Base-by-base conservation (phyloP, 2,113 vertebrate genomes). In the Cyprinodon tularosa region DNA sequence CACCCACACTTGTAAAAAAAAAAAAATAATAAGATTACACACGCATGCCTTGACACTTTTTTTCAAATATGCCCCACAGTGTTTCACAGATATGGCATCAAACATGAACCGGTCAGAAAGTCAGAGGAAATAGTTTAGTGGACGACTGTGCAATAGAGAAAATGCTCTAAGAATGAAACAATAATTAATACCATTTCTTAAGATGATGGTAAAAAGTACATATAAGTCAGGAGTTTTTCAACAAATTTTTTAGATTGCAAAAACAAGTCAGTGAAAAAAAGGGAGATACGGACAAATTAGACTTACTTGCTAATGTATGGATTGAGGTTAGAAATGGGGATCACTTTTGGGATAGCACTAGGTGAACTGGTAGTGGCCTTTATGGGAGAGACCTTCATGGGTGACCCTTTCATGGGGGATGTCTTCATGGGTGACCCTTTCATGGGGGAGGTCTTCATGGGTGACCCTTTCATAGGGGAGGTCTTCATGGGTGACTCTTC, bases 271-370 rank as follows among this genome's bases (percentile, higher is more conserved):
- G 17, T 42, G 13, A 36, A 62, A 29, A 72, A 12, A 4, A 39
- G 14, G 12, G 20, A 50, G 8, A 36, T 4, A 36, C 1, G 3
- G 61, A 68, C 2, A 22, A 29, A 57, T 17, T 67, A 11, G 12
- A 91, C 92, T 76, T 72, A 93, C 97, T 95, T 97, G 71, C 93
- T 95, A 1, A 95, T 94, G 89, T 98, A 97, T 0, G 96, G 97
- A 83, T 96, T 96, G 80, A 98, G 91, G 76, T 90, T 87, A 71
- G 94, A 88, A 40, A 98, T 96, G 0, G 95, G 94, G 4, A 96
- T 92, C 37, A 96, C 90, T 85, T 95, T 96, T 36, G 68, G 1
- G 74, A 88, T 37, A 0, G 95, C 87, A 6, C 84, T 91, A 36
- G 89, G 95, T 0, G 95, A 94, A 9, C 90, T 77, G 67, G 72